phyloP scores from a whole-genome alignment of 2,888 invertebrate species.

The Melinaea marsaeus region DNA sequence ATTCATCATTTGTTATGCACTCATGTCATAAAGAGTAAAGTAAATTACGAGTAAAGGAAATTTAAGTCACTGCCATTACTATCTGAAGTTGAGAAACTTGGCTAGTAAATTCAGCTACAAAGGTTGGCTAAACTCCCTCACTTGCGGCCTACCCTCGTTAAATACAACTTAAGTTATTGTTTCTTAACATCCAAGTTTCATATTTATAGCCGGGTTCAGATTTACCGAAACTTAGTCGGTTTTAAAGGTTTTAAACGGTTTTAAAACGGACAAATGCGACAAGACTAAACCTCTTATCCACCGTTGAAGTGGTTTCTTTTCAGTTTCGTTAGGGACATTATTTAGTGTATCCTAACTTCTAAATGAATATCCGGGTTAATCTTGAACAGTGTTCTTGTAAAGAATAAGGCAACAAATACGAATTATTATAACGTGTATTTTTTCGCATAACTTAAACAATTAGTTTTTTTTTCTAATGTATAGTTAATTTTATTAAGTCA shows the following conservation, averaged over 20 bases:
- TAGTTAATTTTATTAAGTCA: too few species aligned
- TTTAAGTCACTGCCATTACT: constrained; percentile 17
- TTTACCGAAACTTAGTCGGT: constrained; percentile 25
- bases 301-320: constrained; percentile 10
- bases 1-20: too few species aligned
- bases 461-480: too few species aligned
- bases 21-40: neutral
- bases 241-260: constrained; percentile 21
- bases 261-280: constrained; percentile 15
- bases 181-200: constrained; percentile 39
- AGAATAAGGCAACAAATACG: neutral
- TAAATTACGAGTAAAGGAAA: neutral
- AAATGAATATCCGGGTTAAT: constrained; percentile 1
- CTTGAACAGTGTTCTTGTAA: neutral
- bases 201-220: constrained; percentile 37
- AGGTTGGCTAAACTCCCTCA: constrained; percentile 31
- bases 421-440: too few species aligned
- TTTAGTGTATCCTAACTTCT: constrained; percentile 6
- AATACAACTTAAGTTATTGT: constrained; percentile 48
- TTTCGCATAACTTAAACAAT: too few species aligned
- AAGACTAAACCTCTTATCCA: constrained; percentile 5
- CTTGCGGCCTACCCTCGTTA: constrained; percentile 45
- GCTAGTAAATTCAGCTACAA: constrained; percentile 43
- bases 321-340: neutral
- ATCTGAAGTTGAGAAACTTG: constrained; percentile 31